Evolutionary conservation across 1,140 invertebrate species (phyloP).

Genomic region (Anoplophora glabripennis): DNA sequence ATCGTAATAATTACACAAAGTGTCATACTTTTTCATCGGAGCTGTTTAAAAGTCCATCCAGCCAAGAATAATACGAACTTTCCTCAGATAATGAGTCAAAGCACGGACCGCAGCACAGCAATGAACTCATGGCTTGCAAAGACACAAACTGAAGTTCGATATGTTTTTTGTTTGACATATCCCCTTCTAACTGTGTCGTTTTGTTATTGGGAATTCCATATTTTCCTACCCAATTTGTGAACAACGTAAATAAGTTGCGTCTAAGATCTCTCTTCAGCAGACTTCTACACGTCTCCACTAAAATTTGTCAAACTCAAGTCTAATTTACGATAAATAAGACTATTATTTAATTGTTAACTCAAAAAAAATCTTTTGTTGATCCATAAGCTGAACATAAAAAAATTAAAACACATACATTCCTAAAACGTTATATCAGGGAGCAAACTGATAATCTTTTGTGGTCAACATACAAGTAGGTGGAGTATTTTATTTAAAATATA

Average conservation of each 20-base stretch:
- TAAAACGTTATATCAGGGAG: no score
- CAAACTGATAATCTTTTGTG: no score
- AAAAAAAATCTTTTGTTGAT: no score
- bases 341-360: no score
- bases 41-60: conserved; percentile 85
- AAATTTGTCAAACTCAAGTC: conserved; percentile 36
- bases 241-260: conserved; percentile 84
- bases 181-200: conserved; percentile 29
- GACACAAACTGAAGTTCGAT: conserved; percentile 67
- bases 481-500: no score
- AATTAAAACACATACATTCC: no score
- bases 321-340: no score
- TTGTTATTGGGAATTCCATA: conserved; percentile 56
- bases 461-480: no score
- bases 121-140: conserved; percentile 87
- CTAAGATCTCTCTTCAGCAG: conserved; percentile 84
- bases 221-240: conserved; percentile 89
- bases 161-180: conserved; percentile 50
- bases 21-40: conserved; percentile 77
- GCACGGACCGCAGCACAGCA: conserved; percentile 92
- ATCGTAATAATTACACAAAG: background rate
- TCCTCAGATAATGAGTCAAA: conserved; percentile 89
- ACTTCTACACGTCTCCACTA: conserved; percentile 83
- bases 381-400: no score
- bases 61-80: conserved; percentile 90